Evolutionary conservation across 2,113 vertebrate species (phyloP), one percentile per base, ranked within the genome.

Genomic region (Channa maculata): DNA sequence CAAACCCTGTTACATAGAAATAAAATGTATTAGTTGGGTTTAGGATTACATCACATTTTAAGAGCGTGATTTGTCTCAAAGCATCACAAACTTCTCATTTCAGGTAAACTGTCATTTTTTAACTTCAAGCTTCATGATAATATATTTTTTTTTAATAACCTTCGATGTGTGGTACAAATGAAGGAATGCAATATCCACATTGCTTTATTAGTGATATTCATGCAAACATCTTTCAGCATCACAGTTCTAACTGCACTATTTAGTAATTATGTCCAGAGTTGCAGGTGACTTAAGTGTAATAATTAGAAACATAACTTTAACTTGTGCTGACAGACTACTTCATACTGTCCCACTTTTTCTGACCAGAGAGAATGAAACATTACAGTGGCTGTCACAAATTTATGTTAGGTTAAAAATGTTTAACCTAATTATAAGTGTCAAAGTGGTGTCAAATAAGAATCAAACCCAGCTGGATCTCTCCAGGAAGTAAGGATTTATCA

Each of bases 211-310:
- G 24, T 24, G 24, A 1, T 24, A 24, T 24, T 24, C 24, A 24
- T 24, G 24, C 24, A 24, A 24, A 24, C 24, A 24, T 55, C 14
- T 33, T 55, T 51, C 49, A 50, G 11, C 71, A 5, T 48, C 39
- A 10, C 34, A 34, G 38, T 14, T 52, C 59, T 39, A 15, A 58
- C 11, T 2, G 33, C 58, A 37, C 61, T 43, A 57, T 48, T 41
- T 66, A 24, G 71, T 78, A 76, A 77, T 76, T 77, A 83, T 54
- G 64, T 55, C 3, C 12, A 24, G 70, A 75, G 34, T 50, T 74
- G 44, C 54, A 61, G 76, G 76, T 61, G 60, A 73, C 73, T 79
- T 70, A 54, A 77, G 80, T 58, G 72, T 14, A 55, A 69, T 41
- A 61, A 52, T 71, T 58, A 58, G 69, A 64, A 68, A 75, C 78